Percentiles rank a stretch among this genome's conserved stretches.
phyloP scores from a whole-genome alignment of 2,888 invertebrate species.

The Drosophila histrio region DNA sequence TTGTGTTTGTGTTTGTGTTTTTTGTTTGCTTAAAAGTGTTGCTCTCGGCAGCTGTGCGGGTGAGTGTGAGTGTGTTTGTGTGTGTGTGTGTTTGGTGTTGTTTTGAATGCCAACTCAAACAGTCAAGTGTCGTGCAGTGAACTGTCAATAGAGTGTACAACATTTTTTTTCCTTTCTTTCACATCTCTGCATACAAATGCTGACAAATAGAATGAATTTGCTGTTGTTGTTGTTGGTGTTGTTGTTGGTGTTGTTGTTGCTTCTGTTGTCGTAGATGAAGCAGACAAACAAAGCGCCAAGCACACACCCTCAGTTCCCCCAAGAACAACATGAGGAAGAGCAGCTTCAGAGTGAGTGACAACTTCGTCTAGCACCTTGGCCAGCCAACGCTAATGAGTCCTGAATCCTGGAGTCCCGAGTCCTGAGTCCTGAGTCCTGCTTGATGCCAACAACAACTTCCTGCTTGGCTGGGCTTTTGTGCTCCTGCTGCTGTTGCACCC shows the following conservation, averaged over 20 bases:
- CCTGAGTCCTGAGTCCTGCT: conserved; percentile 33
- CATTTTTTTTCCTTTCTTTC: conserved; percentile 38
- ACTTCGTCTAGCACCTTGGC: conserved; percentile 54
- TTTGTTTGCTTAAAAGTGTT: conserved; percentile 65
- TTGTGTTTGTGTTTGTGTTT: conserved; percentile 40
- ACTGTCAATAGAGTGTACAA: conserved; percentile 75
- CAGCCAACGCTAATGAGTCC: conserved; percentile 64
- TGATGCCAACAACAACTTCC: conserved; percentile 47
- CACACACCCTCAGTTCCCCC: conserved; percentile 1
- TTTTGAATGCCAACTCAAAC: conserved; percentile 76
- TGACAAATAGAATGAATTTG: conserved; percentile 48
- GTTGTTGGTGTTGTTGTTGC: conserved; percentile 6
- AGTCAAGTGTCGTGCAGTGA: conserved; percentile 78
- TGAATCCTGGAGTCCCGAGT: conserved; percentile 18
- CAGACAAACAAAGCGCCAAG: conserved; percentile 54
- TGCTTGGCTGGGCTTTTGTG: conserved; percentile 49
- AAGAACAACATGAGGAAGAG: conserved; percentile 1
- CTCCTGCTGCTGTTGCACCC: conserved; percentile 12
- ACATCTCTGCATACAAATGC: conserved; percentile 49
- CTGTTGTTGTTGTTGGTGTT: conserved; percentile 9
- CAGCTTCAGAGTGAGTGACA: conserved; percentile 29
- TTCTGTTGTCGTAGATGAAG: conserved; percentile 54
- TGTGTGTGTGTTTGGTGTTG: conserved; percentile 49
- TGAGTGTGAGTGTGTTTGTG: conserved; percentile 18
- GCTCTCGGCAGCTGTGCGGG: conserved; percentile 31